Conservation (phyloP, 2,113 vertebrate genomes). For the Hypomesus transpacificus region DNA sequence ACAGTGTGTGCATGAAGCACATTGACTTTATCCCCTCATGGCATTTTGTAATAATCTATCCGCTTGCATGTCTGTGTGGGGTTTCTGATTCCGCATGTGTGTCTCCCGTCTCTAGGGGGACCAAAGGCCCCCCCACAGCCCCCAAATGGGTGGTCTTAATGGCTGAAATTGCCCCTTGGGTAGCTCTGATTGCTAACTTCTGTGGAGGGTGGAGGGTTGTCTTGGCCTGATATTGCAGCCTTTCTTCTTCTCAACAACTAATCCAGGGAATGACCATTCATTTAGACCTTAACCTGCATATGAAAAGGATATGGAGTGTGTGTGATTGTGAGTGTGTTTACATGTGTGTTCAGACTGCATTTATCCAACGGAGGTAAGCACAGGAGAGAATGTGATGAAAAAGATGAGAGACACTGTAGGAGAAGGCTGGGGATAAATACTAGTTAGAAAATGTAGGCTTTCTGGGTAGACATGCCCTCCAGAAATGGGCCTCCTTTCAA, state of each 20-base stretch:
- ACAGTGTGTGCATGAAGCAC: no score
- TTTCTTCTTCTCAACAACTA: conserved; percentile 42
- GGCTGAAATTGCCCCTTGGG: conserved; percentile 49
- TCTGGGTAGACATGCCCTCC: neutral
- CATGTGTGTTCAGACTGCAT: conserved; percentile 24
- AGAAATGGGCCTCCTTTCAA: neutral
- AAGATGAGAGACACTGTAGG: neutral
- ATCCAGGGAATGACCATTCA: conserved; percentile 43
- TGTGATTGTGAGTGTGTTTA: neutral
- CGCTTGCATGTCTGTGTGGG: conserved; percentile 2
- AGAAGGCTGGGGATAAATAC: neutral
- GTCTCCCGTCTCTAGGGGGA: conserved; percentile 5
- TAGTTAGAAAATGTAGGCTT: neutral
- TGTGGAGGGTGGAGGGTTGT: conserved; percentile 46
- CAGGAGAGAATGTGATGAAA: neutral
- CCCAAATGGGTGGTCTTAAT: conserved; percentile 56
- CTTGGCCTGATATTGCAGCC: neutral
- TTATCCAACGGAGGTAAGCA: neutral
- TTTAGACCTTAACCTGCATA: conserved; percentile 26
- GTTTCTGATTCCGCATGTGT: neutral
- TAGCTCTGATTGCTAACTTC: conserved; percentile 58
- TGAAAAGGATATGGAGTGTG: neutral
- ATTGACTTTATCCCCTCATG: no score
- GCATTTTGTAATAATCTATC: neutral
- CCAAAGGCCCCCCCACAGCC: conserved; percentile 26